These are phyloP conservation scores for Cherax quadricarinatus DNA, from an alignment of 1,140 invertebrate genomes.

Conservation along the genomic window DNA sequence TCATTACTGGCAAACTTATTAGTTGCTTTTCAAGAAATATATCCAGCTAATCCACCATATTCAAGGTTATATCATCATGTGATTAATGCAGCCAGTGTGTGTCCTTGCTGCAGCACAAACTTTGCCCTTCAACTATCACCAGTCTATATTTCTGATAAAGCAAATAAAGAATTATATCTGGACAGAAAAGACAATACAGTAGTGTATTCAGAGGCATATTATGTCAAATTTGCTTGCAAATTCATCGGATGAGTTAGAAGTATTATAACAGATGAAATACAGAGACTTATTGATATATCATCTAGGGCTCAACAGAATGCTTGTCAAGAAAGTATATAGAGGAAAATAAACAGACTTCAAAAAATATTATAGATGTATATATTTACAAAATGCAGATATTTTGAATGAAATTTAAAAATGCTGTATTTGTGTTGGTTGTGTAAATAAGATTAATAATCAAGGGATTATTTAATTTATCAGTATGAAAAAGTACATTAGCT, in stretches of 20 bases:
- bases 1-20: too few species aligned
- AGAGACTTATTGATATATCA: constrained; percentile 1
- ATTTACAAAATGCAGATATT: background rate
- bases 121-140: background rate
- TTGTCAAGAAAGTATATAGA: background rate
- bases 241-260: background rate
- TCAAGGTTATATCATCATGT: too few species aligned
- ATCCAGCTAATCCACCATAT: too few species aligned
- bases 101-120: background rate
- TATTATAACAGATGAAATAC: background rate
- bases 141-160: background rate
- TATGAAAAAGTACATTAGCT: background rate
- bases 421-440: background rate
- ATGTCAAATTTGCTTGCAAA: background rate
- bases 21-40: too few species aligned
- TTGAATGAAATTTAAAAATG: background rate
- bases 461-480: background rate
- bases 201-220: too few species aligned
- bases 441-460: background rate
- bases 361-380: background rate
- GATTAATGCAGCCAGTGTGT: too few species aligned
- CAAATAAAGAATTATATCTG: background rate
- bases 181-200: background rate
- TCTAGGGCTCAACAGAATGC: constrained; percentile 11
- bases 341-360: background rate